Percentiles rank a stretch among this genome's conserved stretches.
Conservation (phyloP, 2,888 invertebrate genomes). For the Hetaerina titia region DNA sequence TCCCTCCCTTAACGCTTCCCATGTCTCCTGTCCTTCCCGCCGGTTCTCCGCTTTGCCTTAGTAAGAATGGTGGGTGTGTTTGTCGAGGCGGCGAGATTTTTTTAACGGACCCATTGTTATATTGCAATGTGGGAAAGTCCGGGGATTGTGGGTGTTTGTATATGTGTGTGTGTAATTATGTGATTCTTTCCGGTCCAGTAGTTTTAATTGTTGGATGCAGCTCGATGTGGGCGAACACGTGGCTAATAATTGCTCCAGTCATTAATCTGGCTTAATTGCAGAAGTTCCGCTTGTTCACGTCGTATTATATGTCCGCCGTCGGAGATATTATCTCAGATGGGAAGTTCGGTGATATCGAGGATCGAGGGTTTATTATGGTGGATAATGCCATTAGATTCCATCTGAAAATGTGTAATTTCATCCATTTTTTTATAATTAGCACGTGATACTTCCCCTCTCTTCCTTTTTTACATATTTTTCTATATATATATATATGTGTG, state of each 20-base stretch:
- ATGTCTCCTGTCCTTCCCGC: neutral
- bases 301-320: neutral
- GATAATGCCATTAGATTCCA: neutral
- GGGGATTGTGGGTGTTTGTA: neutral
- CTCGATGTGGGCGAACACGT: neutral
- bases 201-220: slow-evolving; percentile 15
- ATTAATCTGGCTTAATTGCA: slow-evolving; percentile 21
- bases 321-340: neutral
- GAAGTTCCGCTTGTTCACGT: neutral
- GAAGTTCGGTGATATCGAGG: neutral
- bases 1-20: neutral
- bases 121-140: slow-evolving; percentile 1
- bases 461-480: too few species aligned
- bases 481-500: too few species aligned
- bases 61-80: neutral
- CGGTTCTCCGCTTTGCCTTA: neutral
- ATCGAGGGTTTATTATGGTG: neutral
- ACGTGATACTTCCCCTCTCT: too few species aligned
- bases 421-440: neutral
- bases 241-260: neutral
- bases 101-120: neutral
- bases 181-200: slow-evolving; percentile 32
- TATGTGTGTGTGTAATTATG: neutral
- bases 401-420: neutral
- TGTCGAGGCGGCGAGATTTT: neutral